Conservation (phyloP, 2,888 invertebrate species). For the Trichopoda pennipes region DNA sequence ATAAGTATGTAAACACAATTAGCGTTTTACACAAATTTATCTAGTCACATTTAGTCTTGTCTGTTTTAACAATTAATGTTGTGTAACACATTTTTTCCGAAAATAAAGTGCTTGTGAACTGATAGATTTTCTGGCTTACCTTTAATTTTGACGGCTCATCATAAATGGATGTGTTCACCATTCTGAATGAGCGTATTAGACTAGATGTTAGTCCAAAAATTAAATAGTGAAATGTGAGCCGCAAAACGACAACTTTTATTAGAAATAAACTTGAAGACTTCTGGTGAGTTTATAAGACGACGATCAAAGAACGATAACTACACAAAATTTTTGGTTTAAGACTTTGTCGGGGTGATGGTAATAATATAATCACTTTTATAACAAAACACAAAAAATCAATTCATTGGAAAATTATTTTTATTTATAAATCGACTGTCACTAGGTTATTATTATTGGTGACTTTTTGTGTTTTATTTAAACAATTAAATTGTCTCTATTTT, state of each 20-base stretch:
- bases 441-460: constrained; percentile 7
- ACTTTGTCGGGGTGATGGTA: not conserved
- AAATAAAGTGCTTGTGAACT: not conserved
- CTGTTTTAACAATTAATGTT: constrained; percentile 12
- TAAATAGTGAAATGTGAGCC: constrained; percentile 35
- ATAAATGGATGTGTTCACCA: constrained; percentile 79
- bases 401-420: constrained; percentile 1
- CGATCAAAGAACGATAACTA: constrained; percentile 19
- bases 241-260: constrained; percentile 11
- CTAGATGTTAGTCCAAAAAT: constrained; percentile 23
- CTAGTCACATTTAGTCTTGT: not conserved
- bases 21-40: not conserved
- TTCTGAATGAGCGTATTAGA: constrained; percentile 66
- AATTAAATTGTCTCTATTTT: constrained; percentile 12
- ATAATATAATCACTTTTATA: constrained; percentile 13
- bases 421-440: constrained; percentile 23
- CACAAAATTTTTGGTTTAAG: constrained; percentile 33
- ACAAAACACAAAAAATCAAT: not conserved
- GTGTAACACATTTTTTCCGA: constrained; percentile 29
- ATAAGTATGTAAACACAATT: not conserved
- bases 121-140: constrained; percentile 71
- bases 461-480: constrained; percentile 26
- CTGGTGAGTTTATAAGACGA: constrained; percentile 47
- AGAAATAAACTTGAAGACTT: constrained; percentile 16
- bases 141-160: constrained; percentile 77